Conservation (phyloP, 2,113 vertebrate genomes). For the Sturnus vulgaris region DNA sequence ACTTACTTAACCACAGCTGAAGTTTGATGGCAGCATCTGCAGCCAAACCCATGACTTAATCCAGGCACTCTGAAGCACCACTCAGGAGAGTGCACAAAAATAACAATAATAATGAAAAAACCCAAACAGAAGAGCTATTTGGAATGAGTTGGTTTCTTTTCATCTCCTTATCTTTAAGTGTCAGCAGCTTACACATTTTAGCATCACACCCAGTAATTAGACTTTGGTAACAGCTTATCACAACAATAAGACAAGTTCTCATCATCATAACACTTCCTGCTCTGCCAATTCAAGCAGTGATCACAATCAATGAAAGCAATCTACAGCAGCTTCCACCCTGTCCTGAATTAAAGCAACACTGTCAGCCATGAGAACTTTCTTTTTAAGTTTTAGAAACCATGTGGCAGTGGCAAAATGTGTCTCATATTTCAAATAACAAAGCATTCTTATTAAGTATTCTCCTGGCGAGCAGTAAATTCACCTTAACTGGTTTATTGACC, state of each 20-base stretch:
- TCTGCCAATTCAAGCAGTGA: conserved; percentile 38
- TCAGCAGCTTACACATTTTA: conserved; percentile 34
- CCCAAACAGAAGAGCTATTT: background rate
- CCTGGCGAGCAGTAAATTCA: background rate
- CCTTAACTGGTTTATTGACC: background rate
- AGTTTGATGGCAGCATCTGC: background rate
- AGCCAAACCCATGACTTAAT: background rate
- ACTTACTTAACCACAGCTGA: background rate
- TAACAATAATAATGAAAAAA: background rate
- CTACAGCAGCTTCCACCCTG: background rate
- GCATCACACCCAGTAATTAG: conserved; percentile 22
- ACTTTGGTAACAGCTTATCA: conserved; percentile 44
- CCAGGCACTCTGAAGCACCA: background rate
- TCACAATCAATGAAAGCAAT: conserved; percentile 14
- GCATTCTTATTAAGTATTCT: background rate
- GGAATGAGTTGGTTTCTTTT: conserved; percentile 24
- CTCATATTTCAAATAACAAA: background rate
- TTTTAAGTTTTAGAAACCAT: background rate
- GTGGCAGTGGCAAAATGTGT: background rate
- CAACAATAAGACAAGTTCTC: conserved; percentile 48
- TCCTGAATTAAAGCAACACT: background rate
- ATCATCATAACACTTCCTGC: conserved; percentile 33
- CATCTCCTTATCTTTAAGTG: conserved; percentile 23
- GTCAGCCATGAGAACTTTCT: background rate
- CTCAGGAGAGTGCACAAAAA: background rate